Conservation (phyloP, 2,113 vertebrate genomes). For the Gopherus flavomarginatus region DNA sequence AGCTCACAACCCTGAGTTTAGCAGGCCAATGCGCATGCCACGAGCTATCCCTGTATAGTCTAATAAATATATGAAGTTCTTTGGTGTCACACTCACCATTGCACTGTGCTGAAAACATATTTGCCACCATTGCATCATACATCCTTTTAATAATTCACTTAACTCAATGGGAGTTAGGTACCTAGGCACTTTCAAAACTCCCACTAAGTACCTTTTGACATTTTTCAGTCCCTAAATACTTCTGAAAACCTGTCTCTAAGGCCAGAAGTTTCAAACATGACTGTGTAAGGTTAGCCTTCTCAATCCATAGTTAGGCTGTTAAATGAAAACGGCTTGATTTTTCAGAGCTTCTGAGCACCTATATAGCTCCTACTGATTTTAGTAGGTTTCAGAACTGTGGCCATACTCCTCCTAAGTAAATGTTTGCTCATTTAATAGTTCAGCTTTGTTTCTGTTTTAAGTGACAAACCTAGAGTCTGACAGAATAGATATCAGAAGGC, state of each 20-base stretch:
- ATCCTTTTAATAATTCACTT: background rate
- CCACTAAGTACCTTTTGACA: background rate
- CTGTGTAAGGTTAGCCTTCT: background rate
- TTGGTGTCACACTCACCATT: background rate
- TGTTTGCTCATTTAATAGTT: background rate
- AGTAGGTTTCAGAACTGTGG: background rate
- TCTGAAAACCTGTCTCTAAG: background rate
- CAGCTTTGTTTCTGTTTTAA: background rate
- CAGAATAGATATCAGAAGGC: background rate
- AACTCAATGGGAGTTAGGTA: background rate
- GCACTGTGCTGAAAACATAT: background rate
- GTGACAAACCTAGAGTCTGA: background rate
- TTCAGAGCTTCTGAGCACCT: background rate
- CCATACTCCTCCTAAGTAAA: background rate
- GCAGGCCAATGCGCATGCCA: too few species aligned
- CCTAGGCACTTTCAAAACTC: background rate
- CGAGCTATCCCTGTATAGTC: background rate
- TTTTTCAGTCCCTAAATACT: background rate
- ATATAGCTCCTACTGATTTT: background rate
- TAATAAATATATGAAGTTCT: background rate
- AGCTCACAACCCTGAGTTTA: too few species aligned
- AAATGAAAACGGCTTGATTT: background rate
- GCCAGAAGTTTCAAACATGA: background rate
- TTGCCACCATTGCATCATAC: background rate
- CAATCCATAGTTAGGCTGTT: background rate